Conservation (phyloP, 2,113 vertebrate genomes). For the Aythya baeri region DNA sequence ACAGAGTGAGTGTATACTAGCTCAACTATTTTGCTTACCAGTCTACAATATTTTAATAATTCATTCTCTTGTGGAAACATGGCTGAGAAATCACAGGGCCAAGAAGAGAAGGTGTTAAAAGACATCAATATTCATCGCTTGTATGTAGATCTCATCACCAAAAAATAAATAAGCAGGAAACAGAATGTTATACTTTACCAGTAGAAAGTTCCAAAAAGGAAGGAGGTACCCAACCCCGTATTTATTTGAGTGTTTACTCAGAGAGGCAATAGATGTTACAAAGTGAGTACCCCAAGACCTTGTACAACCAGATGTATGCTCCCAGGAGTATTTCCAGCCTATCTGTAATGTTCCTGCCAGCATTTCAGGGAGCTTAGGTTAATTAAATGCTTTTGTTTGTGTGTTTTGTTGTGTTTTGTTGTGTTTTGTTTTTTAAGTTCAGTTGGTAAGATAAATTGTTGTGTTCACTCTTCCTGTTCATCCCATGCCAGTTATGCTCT, state of each 20-base stretch:
- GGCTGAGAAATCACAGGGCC: neutral
- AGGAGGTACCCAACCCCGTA: neutral
- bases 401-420: no score
- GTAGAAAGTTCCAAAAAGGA: neutral
- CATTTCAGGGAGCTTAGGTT: neutral
- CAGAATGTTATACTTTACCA: neutral
- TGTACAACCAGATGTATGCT: accelerated
- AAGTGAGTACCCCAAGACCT: neutral
- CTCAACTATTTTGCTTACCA: neutral
- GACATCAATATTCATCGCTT: neutral
- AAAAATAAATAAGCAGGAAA: neutral
- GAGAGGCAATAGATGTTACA: neutral
- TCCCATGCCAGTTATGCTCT: neutral
- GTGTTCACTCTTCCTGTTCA: neutral
- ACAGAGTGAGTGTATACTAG: neutral
- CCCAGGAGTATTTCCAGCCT: neutral
- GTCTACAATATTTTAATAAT: neutral
- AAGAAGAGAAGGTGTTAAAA: neutral
- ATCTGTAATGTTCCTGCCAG: neutral
- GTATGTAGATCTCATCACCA: neutral
- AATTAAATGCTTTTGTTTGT: neutral
- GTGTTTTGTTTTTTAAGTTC: neutral
- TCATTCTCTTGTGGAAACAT: neutral
- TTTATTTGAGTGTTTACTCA: neutral
- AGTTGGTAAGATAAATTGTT: neutral